These are phyloP conservation scores for Paratrypauchen microcephalus DNA, from an alignment of 2,797 vertebrate species.

Conservation along the genomic window DNA sequence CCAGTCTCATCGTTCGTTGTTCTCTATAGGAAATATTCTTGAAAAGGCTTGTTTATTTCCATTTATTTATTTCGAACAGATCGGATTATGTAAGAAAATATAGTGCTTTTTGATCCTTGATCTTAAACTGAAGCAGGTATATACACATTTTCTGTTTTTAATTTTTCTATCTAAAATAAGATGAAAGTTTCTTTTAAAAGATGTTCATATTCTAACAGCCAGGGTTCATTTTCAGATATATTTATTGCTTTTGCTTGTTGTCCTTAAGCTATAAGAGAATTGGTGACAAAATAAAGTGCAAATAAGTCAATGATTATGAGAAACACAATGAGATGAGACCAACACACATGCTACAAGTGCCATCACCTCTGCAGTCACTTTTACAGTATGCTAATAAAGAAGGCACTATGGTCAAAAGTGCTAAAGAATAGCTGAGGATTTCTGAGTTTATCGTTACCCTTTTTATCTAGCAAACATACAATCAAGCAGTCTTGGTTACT, in stretches of 20 bases:
- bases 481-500: constrained; percentile 1
- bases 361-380: neutral
- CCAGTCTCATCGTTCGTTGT: neutral
- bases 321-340: constrained; percentile 28
- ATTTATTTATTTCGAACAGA: too few species aligned
- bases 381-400: constrained; percentile 1
- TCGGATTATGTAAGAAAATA: neutral
- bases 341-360: neutral
- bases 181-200: too few species aligned
- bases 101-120: neutral
- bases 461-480: constrained; percentile 19
- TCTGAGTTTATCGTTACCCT: neutral
- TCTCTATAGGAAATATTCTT: neutral
- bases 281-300: constrained; percentile 58
- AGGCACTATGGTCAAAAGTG: constrained; percentile 22
- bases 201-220: neutral
- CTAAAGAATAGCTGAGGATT: neutral
- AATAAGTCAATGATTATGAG: constrained; percentile 25
- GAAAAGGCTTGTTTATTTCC: neutral
- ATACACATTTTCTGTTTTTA: too few species aligned
- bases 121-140: too few species aligned
- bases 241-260: neutral
- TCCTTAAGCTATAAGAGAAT: neutral
- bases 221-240: neutral
- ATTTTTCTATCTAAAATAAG: too few species aligned